phyloP scores from a whole-genome alignment of 2,888 invertebrate species.

The Aromia moschata region DNA sequence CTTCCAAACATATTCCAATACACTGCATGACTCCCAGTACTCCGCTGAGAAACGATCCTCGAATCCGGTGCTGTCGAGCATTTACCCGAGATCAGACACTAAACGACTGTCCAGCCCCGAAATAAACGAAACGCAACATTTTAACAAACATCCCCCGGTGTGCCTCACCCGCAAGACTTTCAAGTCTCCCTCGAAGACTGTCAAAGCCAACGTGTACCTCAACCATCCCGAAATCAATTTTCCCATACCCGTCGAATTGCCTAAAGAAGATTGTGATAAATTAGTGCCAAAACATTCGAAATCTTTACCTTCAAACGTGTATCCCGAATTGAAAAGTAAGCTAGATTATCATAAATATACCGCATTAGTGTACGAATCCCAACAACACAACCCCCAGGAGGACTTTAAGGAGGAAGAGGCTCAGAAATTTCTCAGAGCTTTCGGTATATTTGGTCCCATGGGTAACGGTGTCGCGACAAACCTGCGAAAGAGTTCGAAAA shows the following conservation, averaged over 20 bases:
- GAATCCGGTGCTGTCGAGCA: constrained; percentile 32
- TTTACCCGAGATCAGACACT: constrained; percentile 26
- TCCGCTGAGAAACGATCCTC: constrained; percentile 33
- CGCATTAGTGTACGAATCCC: constrained; percentile 52
- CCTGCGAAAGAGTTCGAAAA: constrained; percentile 49
- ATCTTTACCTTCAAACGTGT: constrained; percentile 40
- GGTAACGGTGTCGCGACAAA: constrained; percentile 57
- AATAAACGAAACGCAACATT: constrained; percentile 35
- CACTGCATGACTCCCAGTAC: constrained; percentile 29
- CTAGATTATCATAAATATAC: constrained; percentile 55
- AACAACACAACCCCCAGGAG: constrained; percentile 30
- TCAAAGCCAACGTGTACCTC: constrained; percentile 53
- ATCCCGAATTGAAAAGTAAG: constrained; percentile 49
- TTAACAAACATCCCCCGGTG: constrained; percentile 26
- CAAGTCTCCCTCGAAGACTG: constrained; percentile 26
- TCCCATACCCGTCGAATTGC: constrained; percentile 53
- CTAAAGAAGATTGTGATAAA: constrained; percentile 45
- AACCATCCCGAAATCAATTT: constrained; percentile 61
- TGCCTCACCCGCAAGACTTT: constrained; percentile 42
- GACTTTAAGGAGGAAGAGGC: constrained; percentile 52
- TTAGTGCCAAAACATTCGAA: constrained; percentile 42
- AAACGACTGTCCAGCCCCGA: constrained; percentile 53
- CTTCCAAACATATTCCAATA: constrained; percentile 25
- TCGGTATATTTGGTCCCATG: constrained; percentile 59
- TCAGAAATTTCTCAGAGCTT: constrained; percentile 59